Evolutionary conservation across 1,140 invertebrate genomes (phyloP), one percentile per base, ranked within the genome.

Genomic region (Octopus sinensis): DNA sequence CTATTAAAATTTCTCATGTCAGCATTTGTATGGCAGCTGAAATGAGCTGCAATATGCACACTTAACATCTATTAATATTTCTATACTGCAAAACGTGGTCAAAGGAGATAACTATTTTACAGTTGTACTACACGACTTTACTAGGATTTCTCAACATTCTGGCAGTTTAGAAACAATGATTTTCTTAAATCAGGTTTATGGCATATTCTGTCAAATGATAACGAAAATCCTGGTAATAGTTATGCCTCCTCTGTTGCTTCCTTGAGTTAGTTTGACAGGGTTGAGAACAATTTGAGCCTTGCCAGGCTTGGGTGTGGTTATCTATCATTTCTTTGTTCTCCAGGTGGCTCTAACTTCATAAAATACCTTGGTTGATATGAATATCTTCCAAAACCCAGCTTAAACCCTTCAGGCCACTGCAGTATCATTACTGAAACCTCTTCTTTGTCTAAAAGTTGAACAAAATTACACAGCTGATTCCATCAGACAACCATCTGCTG

Each of bases 61-160:
- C 30, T 13, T 73, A 73, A 73, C 68, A 73, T 23, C 68, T 73
- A 73, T 23, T 73, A 73, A 6, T 73, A 73, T 23, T 73, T 73
- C 68, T 73, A 13, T 73, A 73, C 68, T 73, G 68, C 68, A n/a
- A 73, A 9, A 23, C 30, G 68, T 73, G 68, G 68, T 73, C 68
- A n/a, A 6, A 73, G 68, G 68, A 73, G 68, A 73, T 43, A 43
- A 43, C 30, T 43, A 43, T 43, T 43, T 43, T 43, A 43, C 30
- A 43, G 30, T 43, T 43, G 30, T 43, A 43, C 30, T 43, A 43
- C 30, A 43, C 30, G 30, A 43, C 30, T 43, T 43, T 3, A 43
- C 30, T 3, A 43, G 30, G 30, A 43, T 3, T 43, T 43, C 3
- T 43, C 30, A 43, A 43, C 30, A 43, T 43, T 43, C 30, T 43